Percentiles rank a stretch among this genome's conserved stretches.
Evolutionary conservation across 2,888 invertebrate species (phyloP).

Genomic region (Caenorhabditis becei): DNA sequence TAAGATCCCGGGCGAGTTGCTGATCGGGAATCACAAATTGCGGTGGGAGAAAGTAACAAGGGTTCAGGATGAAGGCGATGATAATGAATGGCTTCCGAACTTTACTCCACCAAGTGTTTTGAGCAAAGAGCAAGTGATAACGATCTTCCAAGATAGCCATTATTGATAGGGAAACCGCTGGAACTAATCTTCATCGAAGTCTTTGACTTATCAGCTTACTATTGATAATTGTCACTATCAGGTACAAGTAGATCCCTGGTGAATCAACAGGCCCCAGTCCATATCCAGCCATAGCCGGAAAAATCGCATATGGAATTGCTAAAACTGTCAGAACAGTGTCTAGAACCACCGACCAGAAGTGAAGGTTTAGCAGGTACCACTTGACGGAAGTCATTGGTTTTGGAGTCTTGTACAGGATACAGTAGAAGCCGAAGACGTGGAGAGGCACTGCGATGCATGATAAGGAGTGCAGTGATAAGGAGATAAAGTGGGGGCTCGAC

Average conservation of each 20-base stretch:
- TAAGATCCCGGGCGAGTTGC: background rate
- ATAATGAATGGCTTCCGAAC: background rate
- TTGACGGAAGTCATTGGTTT: conserved; percentile 26
- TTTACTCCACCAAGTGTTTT: conserved; percentile 30
- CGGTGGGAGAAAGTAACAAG: conserved; percentile 21
- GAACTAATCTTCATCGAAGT: background rate
- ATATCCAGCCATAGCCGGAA: conserved; percentile 31
- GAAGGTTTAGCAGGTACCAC: conserved; percentile 3
- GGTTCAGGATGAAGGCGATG: background rate
- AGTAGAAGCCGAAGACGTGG: conserved; percentile 37
- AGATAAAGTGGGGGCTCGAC: conserved; percentile 14
- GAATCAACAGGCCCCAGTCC: conserved; percentile 20
- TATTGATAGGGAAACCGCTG: conserved; percentile 7
- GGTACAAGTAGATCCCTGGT: conserved; percentile 10
- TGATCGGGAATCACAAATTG: conserved; percentile 34
- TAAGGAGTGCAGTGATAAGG: background rate
- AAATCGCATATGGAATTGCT: conserved; percentile 18
- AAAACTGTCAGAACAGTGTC: conserved; percentile 10
- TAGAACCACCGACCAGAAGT: conserved; percentile 1
- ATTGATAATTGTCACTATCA: conserved; percentile 19
- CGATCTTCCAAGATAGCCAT: conserved; percentile 15
- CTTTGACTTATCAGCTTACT: background rate
- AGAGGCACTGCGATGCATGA: background rate
- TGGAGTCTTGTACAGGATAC: conserved; percentile 36
- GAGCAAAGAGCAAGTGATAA: conserved; percentile 13